Evolutionary conservation across 2,113 vertebrate genomes (phyloP).

Genomic region (Scomber japonicus): DNA sequence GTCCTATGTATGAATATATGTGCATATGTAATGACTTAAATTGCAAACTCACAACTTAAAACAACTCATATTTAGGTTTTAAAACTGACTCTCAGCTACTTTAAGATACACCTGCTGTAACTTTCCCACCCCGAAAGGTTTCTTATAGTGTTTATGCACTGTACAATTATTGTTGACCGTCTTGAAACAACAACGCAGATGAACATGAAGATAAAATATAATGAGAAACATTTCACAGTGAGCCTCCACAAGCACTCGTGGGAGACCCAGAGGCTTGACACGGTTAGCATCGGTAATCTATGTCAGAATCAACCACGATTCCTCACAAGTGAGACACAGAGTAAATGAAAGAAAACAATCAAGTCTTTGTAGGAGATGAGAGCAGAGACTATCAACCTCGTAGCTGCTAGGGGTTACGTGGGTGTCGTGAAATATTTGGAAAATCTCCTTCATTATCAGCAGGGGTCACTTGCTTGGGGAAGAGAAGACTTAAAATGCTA

Average conservation of each 20-base stretch:
- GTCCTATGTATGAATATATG: background rate
- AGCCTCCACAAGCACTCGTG: constrained; percentile 34
- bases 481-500: constrained; percentile 77
- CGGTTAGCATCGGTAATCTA: constrained; percentile 25
- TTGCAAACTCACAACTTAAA: background rate
- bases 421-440: constrained; percentile 80
- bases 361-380: constrained; percentile 62
- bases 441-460: constrained; percentile 75
- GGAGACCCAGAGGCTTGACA: constrained; percentile 45
- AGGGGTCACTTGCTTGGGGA: constrained; percentile 58
- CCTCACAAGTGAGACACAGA: constrained; percentile 5
- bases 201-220: constrained; percentile 50
- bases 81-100: background rate
- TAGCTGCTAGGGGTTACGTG: constrained; percentile 63
- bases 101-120: background rate
- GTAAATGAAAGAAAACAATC: constrained; percentile 56
- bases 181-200: constrained; percentile 35
- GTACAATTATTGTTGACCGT: constrained; percentile 11
- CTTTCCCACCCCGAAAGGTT: background rate
- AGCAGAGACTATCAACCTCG: constrained; percentile 47
- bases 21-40: background rate
- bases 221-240: constrained; percentile 44
- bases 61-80: background rate
- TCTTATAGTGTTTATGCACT: background rate
- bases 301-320: constrained; percentile 35